phyloP scores from a whole-genome alignment of 2,113 vertebrate genomes.

The Anser cygnoides region DNA sequence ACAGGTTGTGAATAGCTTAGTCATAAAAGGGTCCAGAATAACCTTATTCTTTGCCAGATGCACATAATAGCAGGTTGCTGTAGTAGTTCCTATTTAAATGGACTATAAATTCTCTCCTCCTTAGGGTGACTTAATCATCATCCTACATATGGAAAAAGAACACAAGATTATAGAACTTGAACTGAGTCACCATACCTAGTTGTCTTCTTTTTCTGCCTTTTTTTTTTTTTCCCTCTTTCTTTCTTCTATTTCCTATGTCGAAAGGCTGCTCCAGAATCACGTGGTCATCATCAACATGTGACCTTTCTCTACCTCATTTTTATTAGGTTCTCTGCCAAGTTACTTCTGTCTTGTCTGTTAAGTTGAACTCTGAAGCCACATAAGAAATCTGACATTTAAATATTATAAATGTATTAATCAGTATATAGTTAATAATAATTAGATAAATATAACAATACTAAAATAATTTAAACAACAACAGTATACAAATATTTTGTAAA shows the following conservation, averaged over 20 bases:
- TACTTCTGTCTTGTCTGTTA: neutral
- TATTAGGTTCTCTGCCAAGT: neutral
- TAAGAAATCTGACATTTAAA: neutral
- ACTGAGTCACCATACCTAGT: neutral
- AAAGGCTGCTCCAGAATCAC: neutral
- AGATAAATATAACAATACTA: neutral
- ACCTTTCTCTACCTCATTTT: neutral
- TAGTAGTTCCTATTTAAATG: neutral
- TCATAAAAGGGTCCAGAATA: neutral
- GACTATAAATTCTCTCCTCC: slow-evolving; percentile 7
- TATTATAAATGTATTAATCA: neutral
- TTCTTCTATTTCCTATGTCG: neutral
- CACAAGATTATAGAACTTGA: neutral
- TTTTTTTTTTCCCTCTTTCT: too few species aligned
- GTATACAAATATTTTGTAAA: neutral
- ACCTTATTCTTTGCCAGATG: neutral
- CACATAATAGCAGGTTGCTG: neutral
- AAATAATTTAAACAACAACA: neutral
- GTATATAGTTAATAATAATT: neutral
- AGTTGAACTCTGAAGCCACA: neutral
- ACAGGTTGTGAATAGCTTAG: neutral
- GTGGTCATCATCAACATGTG: neutral
- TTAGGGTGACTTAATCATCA: slow-evolving; percentile 2
- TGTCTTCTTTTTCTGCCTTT: accelerated
- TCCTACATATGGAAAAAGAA: neutral